Conservation (phyloP, 2,113 vertebrate genomes). For the Halcyon senegalensis region DNA sequence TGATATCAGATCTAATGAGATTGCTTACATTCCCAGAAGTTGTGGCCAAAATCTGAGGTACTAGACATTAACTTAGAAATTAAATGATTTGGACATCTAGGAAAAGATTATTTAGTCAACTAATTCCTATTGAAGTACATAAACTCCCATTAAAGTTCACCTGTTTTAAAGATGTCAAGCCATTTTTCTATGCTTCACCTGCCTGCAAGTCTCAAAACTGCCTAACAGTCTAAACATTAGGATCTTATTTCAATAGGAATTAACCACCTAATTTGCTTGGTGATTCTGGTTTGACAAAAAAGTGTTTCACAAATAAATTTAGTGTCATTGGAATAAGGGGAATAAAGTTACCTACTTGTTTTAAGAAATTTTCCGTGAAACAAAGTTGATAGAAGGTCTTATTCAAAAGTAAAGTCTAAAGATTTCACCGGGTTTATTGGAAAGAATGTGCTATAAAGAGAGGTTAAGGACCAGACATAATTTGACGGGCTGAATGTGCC, state of each 20-base stretch:
- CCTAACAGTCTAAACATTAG: neutral
- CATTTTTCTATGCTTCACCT: neutral
- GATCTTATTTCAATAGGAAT: neutral
- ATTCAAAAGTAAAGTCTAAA: neutral
- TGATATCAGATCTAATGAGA: neutral
- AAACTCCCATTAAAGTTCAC: neutral
- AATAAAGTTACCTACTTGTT: neutral
- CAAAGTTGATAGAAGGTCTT: neutral
- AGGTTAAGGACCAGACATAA: neutral
- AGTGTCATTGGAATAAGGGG: neutral
- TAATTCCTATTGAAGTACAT: neutral
- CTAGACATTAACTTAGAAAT: neutral
- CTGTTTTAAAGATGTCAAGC: neutral
- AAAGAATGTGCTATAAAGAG: neutral
- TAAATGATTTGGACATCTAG: neutral
- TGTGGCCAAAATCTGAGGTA: neutral
- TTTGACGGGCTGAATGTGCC: neutral
- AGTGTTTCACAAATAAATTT: neutral
- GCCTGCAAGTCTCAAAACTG: neutral
- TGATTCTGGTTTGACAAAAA: neutral
- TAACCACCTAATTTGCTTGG: neutral
- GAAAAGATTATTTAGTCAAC: neutral
- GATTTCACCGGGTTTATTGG: neutral
- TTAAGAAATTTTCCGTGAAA: neutral
- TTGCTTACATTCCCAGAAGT: neutral